phyloP scores from a whole-genome alignment of 2,888 invertebrate species.

The Cephus rjabovi region DNA sequence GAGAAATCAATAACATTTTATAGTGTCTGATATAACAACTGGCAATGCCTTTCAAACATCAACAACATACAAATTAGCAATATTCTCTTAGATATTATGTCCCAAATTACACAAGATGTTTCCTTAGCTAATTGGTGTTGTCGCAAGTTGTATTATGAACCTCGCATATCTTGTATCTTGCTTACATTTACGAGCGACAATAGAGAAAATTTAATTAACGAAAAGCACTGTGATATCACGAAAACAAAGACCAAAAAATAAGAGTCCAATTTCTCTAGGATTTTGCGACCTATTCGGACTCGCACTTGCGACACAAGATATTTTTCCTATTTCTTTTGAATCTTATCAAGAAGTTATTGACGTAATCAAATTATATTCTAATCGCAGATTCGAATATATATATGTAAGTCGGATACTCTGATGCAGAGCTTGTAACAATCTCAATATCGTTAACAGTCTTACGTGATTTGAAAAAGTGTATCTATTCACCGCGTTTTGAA shows the following conservation, averaged over 20 bases:
- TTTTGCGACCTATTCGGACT: not conserved
- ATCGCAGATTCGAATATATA: not conserved
- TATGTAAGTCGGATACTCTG: not conserved
- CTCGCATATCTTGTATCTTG: not conserved
- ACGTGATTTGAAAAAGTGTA: not conserved
- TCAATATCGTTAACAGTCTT: not conserved
- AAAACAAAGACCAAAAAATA: not conserved
- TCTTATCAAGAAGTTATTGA: not conserved
- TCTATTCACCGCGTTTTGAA: not conserved
- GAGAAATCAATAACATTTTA: slow-evolving; percentile 19
- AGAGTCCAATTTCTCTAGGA: not conserved
- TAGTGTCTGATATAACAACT: slow-evolving; percentile 23
- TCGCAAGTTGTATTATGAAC: not conserved
- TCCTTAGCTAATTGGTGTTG: not conserved
- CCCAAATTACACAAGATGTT: not conserved
- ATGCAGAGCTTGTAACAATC: not conserved
- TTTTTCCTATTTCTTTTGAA: not conserved
- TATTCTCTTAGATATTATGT: slow-evolving; percentile 4
- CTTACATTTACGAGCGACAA: not conserved
- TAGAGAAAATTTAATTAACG: not conserved
- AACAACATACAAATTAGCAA: slow-evolving; percentile 21
- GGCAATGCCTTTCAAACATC: slow-evolving; percentile 1
- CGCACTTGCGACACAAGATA: not conserved
- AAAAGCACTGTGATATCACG: not conserved
- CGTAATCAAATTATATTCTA: not conserved